These are phyloP conservation scores for Poecilia latipinna DNA, from an alignment of 2,113 vertebrate species.

Conservation along the genomic window DNA sequence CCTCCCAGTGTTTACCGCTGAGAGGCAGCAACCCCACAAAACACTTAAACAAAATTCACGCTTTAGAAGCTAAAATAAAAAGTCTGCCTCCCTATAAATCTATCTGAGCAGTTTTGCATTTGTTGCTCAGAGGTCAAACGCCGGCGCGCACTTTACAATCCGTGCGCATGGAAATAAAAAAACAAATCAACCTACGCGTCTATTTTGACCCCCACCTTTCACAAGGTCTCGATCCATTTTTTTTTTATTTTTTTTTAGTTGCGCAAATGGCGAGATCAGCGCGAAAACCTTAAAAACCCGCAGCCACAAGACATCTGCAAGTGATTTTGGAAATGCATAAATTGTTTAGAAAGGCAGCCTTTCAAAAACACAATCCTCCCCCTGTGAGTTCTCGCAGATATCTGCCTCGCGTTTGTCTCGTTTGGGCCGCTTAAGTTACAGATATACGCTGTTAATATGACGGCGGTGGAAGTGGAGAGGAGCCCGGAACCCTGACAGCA, in stretches of 20 bases:
- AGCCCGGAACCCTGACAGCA: conserved; percentile 39
- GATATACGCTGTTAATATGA: not conserved
- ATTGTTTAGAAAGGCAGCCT: conserved; percentile 69
- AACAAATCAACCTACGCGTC: not conserved
- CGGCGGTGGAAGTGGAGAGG: not conserved
- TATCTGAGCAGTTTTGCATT: not conserved
- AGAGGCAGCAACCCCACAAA: conserved; percentile 13
- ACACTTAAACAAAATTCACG: not conserved
- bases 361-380: conserved; percentile 57
- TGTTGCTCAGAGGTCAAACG: not conserved
- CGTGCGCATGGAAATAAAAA: not conserved
- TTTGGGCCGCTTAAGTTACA: conserved; percentile 38
- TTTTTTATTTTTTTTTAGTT: not conserved
- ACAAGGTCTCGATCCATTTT: conserved; percentile 11
- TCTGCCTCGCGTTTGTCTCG: conserved; percentile 51
- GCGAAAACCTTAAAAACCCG: conserved; percentile 52
- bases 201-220: not conserved
- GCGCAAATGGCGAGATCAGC: conserved; percentile 33
- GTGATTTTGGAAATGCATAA: conserved; percentile 75
- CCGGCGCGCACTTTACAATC: not conserved
- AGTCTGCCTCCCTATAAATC: not conserved
- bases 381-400: conserved; percentile 40
- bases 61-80: not conserved
- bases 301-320: conserved; percentile 74
- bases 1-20: conserved; percentile 2